Evolutionary conservation across 2,113 vertebrate genomes (phyloP), one percentile per base, ranked within the genome.

Genomic region (Seriola quinqueradiata): DNA sequence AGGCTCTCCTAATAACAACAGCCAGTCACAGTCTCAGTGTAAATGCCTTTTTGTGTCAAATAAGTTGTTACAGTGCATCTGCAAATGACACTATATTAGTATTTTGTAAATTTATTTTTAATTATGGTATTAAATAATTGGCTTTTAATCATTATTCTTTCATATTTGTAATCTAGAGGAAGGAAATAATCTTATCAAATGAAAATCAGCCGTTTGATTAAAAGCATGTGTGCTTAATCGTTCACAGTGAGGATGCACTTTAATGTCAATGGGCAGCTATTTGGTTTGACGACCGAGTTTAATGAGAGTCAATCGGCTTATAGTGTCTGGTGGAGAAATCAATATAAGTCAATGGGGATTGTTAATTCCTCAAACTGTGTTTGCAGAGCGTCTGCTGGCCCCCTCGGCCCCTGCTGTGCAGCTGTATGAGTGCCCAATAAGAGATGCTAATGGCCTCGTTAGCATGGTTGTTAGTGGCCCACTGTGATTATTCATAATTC

Each of bases 401-500:
- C 81, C 86, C 90, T 61, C 74, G 63, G 80, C 52, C 70, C 84
- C 92, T 90, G 93, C 93, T 89, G 63, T 73, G 86, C 79, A 92
- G 85, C 80, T 77, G 82, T 81, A 81, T 82, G 85, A 93, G 82
- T 46, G 81, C 87, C 72, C 77, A 77, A 65, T 84, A 82, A 80
- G 66, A 84, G 68, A 89, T 90, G 92, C 81, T 90, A 87, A 88
- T 82, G 52, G 36, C 0, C 61, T 85, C 92, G 65, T 94, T 93
- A 84, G 89, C 88, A 90, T 92, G 90, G 90, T 70, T 85, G 90
- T 93, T 92, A 91, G 89, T 74, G 70, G 55, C 90, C 86, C 66
- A 46, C 78, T 89, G 92, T 92, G 85, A 92, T 94, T 93, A 94
- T 93, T 93, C 92, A 93, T 90, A 92, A 92, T 92, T 80, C 84